These are phyloP conservation scores for Ranitomeya imitator DNA, from an alignment of 2,113 vertebrate genomes.

Conservation along the genomic window DNA sequence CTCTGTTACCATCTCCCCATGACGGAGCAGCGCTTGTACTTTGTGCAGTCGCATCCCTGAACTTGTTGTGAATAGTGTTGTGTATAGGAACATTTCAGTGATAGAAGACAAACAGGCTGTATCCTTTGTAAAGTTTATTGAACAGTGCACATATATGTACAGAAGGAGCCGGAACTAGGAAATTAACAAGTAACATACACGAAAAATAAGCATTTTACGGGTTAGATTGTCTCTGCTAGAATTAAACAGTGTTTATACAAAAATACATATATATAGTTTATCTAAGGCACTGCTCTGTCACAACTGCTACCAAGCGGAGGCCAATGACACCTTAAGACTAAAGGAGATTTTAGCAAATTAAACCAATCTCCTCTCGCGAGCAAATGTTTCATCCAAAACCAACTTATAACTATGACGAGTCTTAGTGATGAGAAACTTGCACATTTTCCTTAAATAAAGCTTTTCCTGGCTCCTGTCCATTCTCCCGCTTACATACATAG, in stretches of 20 bases:
- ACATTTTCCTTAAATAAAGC: background rate
- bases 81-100: background rate
- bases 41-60: too few species aligned
- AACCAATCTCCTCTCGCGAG: background rate
- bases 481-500: background rate
- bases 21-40: too few species aligned
- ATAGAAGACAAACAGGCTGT: background rate
- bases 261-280: slow-evolving; percentile 72
- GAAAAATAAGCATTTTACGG: slow-evolving; percentile 62
- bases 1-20: too few species aligned
- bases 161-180: slow-evolving; percentile 72
- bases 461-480: background rate
- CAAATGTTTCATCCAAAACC: background rate
- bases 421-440: background rate
- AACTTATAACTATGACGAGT: background rate
- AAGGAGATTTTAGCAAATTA: background rate
- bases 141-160: slow-evolving; percentile 80
- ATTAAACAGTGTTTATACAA: slow-evolving; percentile 74
- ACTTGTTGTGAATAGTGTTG: too few species aligned
- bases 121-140: slow-evolving; percentile 85
- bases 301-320: slow-evolving; percentile 57
- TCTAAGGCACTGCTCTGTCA: slow-evolving; percentile 85
- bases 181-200: slow-evolving; percentile 68
- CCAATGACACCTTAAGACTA: background rate
- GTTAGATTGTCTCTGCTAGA: slow-evolving; percentile 85